Base-by-base conservation (phyloP, 2,888 invertebrate genomes). In the Epinotia demarniana region DNA sequence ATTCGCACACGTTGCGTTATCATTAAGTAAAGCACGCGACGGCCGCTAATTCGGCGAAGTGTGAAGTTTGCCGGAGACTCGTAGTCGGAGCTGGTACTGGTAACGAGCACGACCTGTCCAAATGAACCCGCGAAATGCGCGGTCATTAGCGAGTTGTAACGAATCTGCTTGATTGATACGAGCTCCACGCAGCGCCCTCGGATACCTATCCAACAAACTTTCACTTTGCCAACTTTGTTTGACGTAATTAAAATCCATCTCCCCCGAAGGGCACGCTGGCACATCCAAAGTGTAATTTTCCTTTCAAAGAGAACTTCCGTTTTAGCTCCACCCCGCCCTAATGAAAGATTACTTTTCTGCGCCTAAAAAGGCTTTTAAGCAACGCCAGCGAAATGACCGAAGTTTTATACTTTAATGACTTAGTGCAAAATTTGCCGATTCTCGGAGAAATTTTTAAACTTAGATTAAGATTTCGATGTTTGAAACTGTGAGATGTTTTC, bases 381-480 rank as follows among this genome's bases (percentile, higher is more conserved):
- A 93, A 90, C 92, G 92, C 92, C 90, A 89, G 87, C 90, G 89
- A 93, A 94, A 94, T 94, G 93, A 93, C 93, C 92, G 90, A 94
- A 94, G 91, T 94, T 94, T 93, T 90, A 92, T 92, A 93, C 94
- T 94, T 94, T 94, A 93, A 94, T 94, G 94, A 94, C 94, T 94
- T 94, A 94, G 93, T 94, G 92, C 91, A 90, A 93, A 94, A 92
- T 93, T 93, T 88, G 93, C 92, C 90, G 94, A 94, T 93, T 92
- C 90, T 86, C 91, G 87, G 90, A 92, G 91, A 93, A 93, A 72
- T 92, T 92, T 93, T 93, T 94, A 93, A 94, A 94, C 94, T 93
- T 93, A 93, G 93, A 93, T 93, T 94, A 93, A 93, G 92, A 93
- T 92, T 93, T 90, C 88, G 90, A 92, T 89, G 92, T 92, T 92